Evolutionary conservation across 2,797 vertebrate genomes (phyloP).

Genomic region (Diglossa cyanea): DNA sequence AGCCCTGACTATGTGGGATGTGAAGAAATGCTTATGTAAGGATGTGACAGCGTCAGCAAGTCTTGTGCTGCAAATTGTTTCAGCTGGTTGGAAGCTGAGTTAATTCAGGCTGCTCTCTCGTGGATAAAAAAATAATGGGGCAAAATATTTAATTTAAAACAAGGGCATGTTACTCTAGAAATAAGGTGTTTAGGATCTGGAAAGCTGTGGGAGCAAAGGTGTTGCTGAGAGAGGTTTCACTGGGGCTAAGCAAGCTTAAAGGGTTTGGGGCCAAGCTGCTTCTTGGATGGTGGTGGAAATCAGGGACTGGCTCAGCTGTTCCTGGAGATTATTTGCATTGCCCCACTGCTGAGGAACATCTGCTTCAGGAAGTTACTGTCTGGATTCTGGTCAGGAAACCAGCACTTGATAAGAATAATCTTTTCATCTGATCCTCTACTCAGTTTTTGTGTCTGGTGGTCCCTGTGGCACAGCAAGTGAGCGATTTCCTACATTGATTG

Average conservation of each 20-base stretch:
- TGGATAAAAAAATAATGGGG: background rate
- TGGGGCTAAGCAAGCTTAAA: background rate
- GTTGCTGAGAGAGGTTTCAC: background rate
- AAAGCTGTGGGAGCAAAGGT: background rate
- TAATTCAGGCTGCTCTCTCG: constrained; percentile 4
- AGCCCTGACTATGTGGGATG: constrained; percentile 36
- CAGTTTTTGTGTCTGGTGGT: background rate
- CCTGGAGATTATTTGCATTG: background rate
- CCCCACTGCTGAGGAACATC: background rate
- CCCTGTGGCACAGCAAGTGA: background rate
- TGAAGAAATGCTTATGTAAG: constrained; percentile 57
- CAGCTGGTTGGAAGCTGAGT: background rate
- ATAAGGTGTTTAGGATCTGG: background rate
- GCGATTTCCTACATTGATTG: background rate
- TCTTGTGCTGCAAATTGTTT: constrained; percentile 29
- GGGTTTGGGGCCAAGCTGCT: background rate
- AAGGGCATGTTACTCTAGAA: background rate
- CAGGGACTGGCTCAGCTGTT: background rate
- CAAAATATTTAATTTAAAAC: background rate
- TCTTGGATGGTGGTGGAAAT: background rate
- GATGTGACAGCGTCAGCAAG: constrained; percentile 21
- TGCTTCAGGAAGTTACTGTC: background rate
- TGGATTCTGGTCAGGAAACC: background rate
- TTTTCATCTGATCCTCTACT: background rate
- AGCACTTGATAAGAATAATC: background rate